Evolutionary conservation across 2,888 invertebrate genomes (phyloP), one percentile per base, ranked within the genome.

Genomic region (Rhogogaster chlorosoma): DNA sequence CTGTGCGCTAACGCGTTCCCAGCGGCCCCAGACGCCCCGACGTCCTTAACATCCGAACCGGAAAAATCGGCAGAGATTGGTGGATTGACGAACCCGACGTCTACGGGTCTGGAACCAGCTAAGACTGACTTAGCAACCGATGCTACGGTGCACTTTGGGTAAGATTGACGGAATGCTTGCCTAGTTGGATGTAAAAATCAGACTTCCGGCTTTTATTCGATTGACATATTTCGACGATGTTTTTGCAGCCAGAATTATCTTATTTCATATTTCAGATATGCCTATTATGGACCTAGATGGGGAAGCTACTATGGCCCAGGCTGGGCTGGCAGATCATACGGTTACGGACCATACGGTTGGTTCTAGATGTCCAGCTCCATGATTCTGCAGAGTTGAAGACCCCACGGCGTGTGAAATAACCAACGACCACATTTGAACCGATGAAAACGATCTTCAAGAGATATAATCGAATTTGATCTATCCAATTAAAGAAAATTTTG

Each of bases 81-180:
- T 7, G 29, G 2, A 32, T n/a, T 12, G 18, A 3, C 0, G 12
- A 22, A 9, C 3, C 15, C 6, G n/a, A n/a, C n/a, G 6, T 7
- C 36, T 12, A 1, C n/a, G 18, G 49, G 6, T n/a, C 29, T 29
- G 77, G 12, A 15, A 2, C n/a, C 12, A 42, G n/a, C 61, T 26
- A 67, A 64, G 15, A 12, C 26, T 4, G 82, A 83, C 32, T 32
- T 83, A 29, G 70, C 67, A 1, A 26, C 83, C 67, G 83, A 83
- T 26, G 83, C 83, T 29, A 36, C 67, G 15, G 1, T 12, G 18
- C 49, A 83, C 49, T 67, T 22, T 7, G 67, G 67, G 83, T 83
- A 64, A 70, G 36, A 32, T 70, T 15, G 15, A 70, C 22, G 29
- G 29, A 5, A 67, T 10, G 5, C 6, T 67, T 67, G 4, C 26